These are phyloP conservation scores for Perca schrenkii DNA, from an alignment of 2,113 vertebrate species.

Conservation along the genomic window DNA sequence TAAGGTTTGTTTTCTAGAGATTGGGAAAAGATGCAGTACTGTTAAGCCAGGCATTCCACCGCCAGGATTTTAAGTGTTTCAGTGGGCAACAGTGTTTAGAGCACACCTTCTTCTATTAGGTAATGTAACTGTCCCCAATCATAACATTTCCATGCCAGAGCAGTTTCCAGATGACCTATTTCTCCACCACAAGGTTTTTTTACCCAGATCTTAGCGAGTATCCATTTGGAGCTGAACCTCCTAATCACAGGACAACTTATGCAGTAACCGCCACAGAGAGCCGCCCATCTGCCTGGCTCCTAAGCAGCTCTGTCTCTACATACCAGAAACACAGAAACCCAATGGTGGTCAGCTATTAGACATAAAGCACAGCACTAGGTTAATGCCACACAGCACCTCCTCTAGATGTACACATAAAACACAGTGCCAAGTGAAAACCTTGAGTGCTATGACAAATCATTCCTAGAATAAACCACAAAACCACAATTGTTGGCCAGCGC, in stretches of 20 bases:
- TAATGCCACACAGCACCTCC: conserved; percentile 18
- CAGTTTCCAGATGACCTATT: conserved; percentile 83
- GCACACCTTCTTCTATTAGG: conserved; percentile 74
- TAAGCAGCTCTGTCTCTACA: conserved; percentile 51
- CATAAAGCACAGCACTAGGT: conserved; percentile 34
- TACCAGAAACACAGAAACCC: conserved; percentile 31
- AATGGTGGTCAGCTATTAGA: conserved; percentile 13
- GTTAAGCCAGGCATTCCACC: conserved; percentile 37
- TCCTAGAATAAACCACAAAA: conserved; percentile 72
- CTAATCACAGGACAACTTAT: conserved; percentile 77
- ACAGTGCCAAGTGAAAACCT: conserved; percentile 72
- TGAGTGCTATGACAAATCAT: conserved; percentile 73
- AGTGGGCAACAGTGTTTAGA: conserved; percentile 65
- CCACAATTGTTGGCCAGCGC: conserved; percentile 61
- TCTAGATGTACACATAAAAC: conserved; percentile 54
- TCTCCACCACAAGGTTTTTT: conserved; percentile 67
- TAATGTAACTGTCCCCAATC: conserved; percentile 74
- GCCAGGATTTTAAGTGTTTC: conserved; percentile 45
- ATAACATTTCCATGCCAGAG: conserved; percentile 72
- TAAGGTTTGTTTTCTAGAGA: conserved; percentile 19
- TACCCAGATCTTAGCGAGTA: conserved; percentile 65
- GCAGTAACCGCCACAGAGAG: conserved; percentile 56
- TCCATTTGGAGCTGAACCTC: conserved; percentile 71
- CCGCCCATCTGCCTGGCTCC: conserved; percentile 62
- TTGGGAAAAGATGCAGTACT: conserved; percentile 14